Conservation (phyloP, 2,888 invertebrate genomes). For the Drosophila ustulata region DNA sequence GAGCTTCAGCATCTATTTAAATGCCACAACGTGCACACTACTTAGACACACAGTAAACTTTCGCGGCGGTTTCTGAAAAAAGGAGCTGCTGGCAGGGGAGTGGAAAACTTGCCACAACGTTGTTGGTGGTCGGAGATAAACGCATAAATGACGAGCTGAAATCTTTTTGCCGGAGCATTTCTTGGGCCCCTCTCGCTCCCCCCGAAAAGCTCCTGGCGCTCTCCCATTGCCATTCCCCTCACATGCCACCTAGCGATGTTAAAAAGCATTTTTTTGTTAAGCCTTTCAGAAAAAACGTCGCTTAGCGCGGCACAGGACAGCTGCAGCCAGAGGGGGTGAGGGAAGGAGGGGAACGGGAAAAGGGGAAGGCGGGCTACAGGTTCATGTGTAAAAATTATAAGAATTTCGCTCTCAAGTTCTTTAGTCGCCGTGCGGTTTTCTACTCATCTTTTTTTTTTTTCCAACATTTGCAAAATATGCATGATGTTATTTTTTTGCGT, state of each 20-base stretch:
- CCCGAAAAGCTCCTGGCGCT: too few relatives aligned
- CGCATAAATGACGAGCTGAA: constrained; percentile 80
- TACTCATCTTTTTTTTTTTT: constrained; percentile 35
- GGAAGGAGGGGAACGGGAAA: neutral
- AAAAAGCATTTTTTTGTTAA: constrained; percentile 79
- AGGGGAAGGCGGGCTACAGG: constrained; percentile 8
- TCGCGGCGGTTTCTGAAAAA: constrained; percentile 12
- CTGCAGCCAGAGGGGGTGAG: constrained; percentile 1
- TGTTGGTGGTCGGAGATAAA: constrained; percentile 73
- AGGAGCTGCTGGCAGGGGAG: constrained; percentile 6
- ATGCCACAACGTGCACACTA: constrained; percentile 40
- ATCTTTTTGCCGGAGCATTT: constrained; percentile 73
- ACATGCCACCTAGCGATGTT: constrained; percentile 50
- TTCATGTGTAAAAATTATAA: constrained; percentile 76
- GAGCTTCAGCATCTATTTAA: constrained; percentile 18
- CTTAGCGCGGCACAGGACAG: constrained; percentile 40
- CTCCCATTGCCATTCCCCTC: too few relatives aligned
- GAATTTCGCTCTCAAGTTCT: constrained; percentile 76
- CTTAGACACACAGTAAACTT: constrained; percentile 17
- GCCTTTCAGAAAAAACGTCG: constrained; percentile 69
- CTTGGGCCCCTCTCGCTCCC: constrained; percentile 45
- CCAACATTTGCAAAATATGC: constrained; percentile 61
- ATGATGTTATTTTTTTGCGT: constrained; percentile 43
- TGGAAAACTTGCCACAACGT: constrained; percentile 54
- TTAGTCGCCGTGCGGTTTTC: constrained; percentile 50